Evolutionary conservation across 2,888 invertebrate species (phyloP).

Genomic region (Trissoscelio sp.): DNA sequence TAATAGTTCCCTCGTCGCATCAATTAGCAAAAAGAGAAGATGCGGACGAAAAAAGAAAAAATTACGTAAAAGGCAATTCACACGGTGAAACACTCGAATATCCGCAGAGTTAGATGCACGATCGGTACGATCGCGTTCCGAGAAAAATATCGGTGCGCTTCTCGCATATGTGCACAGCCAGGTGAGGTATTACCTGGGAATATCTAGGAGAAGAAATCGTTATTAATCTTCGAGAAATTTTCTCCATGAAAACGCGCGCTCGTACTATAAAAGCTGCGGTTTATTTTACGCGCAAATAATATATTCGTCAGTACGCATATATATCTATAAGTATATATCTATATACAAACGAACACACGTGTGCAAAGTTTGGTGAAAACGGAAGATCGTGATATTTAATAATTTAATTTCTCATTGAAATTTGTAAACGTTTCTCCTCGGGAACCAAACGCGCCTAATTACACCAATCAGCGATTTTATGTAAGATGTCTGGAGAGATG

Average conservation of each 20-base stretch:
- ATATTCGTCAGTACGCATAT: not conserved
- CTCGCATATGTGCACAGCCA: constrained; percentile 37
- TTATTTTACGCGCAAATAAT: constrained; percentile 24
- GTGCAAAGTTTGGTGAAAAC: constrained; percentile 44
- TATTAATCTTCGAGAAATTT: constrained; percentile 59
- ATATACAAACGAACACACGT: too few relatives aligned
- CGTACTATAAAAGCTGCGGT: constrained; percentile 31
- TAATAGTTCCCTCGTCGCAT: constrained; percentile 28
- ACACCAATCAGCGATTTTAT: constrained; percentile 43
- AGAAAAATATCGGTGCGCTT: constrained; percentile 56
- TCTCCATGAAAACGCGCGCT: constrained; percentile 43
- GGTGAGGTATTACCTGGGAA: constrained; percentile 56
- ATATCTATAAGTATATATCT: too few relatives aligned
- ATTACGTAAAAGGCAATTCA: constrained; percentile 45
- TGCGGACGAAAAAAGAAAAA: constrained; percentile 27
- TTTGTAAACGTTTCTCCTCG: constrained; percentile 23
- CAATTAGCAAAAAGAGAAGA: constrained; percentile 49
- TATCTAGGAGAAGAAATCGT: constrained; percentile 49
- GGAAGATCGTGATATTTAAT: constrained; percentile 29
- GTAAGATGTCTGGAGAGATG: constrained; percentile 26
- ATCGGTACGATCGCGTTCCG: constrained; percentile 59
- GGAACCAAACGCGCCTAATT: constrained; percentile 35
- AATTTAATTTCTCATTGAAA: constrained; percentile 43
- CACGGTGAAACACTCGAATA: constrained; percentile 48
- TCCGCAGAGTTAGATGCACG: constrained; percentile 45